Base-by-base conservation (phyloP, 2,797 vertebrate genomes). In the Myotis pilosus region DNA sequence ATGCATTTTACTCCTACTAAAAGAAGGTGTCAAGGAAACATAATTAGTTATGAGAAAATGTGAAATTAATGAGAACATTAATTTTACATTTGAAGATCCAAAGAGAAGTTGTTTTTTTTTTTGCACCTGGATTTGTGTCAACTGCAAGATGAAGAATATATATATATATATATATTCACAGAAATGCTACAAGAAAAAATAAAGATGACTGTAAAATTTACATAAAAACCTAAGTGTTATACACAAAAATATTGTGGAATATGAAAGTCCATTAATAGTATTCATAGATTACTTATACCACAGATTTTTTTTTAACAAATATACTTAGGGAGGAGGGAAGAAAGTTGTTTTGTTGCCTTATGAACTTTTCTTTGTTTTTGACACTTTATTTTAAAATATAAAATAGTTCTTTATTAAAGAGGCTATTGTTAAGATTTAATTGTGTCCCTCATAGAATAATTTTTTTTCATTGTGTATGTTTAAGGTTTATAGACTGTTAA, bases 41-140 rank as follows among this genome's bases (percentile, higher is more conserved):
- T 74, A 88, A 87, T 74, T 94, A 71, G 80, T 72, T 89, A 87
- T 79, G 47, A 92, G 25, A 84, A 95, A 87, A 90, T 80, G 25
- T 80, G 66, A 87, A 94, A 69, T 92, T 88, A 88, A 87, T 55
- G 53, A 25, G 2, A 79, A n/a, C 19, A 87, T 74, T 82, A 74
- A n/a, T 49, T 92, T 96, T 94, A 89, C 17, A 89, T 89, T 57
- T 74, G 28, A 81, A 80, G 9, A 64, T 82, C 22, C 16, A 84
- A 84, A 92, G 71, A 71, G 6, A 80, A 64, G 0, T 2, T 49
- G n/a, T n/a, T n/a, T 60, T 60, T 51, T 36, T 51, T 38, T 89
- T 72, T 90, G 12, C 22, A 80, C 3, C 19, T 80, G 33, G 15
- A 84, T 80, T 83, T 90, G 49, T 87, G 23, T 82, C 38, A 93